These are phyloP conservation scores for Perizoma affinitatum DNA, from an alignment of 2,888 invertebrate species.

Conservation along the genomic window DNA sequence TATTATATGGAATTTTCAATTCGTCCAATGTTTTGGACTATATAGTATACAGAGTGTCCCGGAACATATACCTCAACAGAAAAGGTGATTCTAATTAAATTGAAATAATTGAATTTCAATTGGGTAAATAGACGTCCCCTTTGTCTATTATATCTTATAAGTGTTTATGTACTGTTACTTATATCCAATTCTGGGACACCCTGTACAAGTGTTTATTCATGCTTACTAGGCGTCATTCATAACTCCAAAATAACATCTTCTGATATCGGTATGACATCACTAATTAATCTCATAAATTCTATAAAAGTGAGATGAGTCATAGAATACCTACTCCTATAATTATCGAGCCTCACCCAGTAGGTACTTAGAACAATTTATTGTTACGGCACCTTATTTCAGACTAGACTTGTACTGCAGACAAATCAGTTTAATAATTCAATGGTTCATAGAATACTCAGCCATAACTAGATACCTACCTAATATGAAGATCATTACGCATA, in stretches of 20 bases:
- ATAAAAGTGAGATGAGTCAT: conserved; percentile 45
- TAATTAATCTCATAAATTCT: conserved; percentile 36
- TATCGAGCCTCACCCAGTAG: conserved; percentile 65
- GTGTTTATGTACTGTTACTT: no score
- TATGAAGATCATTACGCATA: not conserved
- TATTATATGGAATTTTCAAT: no score
- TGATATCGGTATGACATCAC: conserved; percentile 42
- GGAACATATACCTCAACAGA: no score
- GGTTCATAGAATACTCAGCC: not conserved
- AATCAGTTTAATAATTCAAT: conserved; percentile 19
- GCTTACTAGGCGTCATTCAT: conserved; percentile 35
- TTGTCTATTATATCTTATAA: no score
- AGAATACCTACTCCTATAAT: conserved; percentile 61
- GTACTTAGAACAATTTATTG: conserved; percentile 75
- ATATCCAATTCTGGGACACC: no score
- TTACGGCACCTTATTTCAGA: conserved; percentile 62
- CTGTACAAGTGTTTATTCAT: no score
- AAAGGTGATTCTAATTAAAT: no score
- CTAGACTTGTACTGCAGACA: conserved; percentile 45
- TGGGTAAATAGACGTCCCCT: no score
- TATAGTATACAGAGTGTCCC: no score
- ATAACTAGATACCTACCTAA: not conserved
- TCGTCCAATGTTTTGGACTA: no score
- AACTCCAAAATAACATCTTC: conserved; percentile 33
- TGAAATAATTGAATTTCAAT: no score